Percentiles rank a stretch among this genome's conserved stretches.
These are phyloP conservation scores for Xenopus tropicalis DNA, from an alignment of 2,113 vertebrate genomes.

Conservation along the genomic window DNA sequence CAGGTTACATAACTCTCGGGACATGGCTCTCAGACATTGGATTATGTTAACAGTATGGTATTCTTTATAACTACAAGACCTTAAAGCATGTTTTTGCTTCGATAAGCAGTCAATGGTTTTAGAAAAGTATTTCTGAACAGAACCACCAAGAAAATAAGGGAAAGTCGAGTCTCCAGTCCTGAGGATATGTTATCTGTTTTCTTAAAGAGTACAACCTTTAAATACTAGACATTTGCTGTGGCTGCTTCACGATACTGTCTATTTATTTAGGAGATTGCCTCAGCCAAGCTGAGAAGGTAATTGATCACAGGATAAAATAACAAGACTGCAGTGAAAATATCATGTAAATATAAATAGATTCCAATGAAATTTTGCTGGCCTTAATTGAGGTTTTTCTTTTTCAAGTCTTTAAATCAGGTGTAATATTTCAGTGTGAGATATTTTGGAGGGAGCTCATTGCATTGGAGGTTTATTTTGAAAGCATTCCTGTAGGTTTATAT, in stretches of 20 bases:
- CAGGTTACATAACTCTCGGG: too few relatives aligned
- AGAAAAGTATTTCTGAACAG: background rate
- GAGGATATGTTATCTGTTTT: slow-evolving; percentile 18
- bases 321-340: slow-evolving; percentile 18
- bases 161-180: background rate
- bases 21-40: too few relatives aligned
- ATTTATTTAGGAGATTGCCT: slow-evolving; percentile 16
- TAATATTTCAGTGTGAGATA: slow-evolving; percentile 29
- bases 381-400: slow-evolving; percentile 35
- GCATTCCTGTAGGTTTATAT: slow-evolving; percentile 25
- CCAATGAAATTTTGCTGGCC: slow-evolving; percentile 11
- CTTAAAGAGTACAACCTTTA: slow-evolving; percentile 8
- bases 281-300: slow-evolving; percentile 27
- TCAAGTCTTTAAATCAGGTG: slow-evolving; percentile 19
- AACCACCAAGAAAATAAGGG: background rate
- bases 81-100: slow-evolving; percentile 12
- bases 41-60: background rate
- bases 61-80: slow-evolving; percentile 8
- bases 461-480: slow-evolving; percentile 34
- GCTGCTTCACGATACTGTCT: slow-evolving; percentile 16
- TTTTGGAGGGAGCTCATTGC: slow-evolving; percentile 4
- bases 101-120: slow-evolving; percentile 16
- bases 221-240: background rate
- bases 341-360: slow-evolving; percentile 30
- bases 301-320: slow-evolving; percentile 38